Evolutionary conservation across 2,888 invertebrate species (phyloP).

Genomic region (Xylocampa areola): DNA sequence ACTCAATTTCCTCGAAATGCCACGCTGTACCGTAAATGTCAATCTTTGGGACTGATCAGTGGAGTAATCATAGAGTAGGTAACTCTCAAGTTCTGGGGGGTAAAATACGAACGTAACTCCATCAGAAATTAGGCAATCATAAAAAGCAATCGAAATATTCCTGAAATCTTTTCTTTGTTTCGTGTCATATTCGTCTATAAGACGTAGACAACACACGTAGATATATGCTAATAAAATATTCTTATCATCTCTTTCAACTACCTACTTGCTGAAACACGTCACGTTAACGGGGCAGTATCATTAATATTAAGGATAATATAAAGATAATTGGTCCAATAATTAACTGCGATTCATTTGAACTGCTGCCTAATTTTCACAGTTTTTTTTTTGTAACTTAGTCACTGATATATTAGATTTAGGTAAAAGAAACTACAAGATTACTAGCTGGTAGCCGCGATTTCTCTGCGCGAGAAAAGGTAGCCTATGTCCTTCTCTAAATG

Average conservation of each 20-base stretch:
- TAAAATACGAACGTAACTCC: too few relatives aligned
- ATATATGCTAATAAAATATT: conserved; percentile 16
- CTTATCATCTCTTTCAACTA: conserved; percentile 7
- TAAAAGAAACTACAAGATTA: conserved; percentile 9
- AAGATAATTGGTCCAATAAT: conserved; percentile 26
- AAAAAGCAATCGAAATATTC: too few relatives aligned
- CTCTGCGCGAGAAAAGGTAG: too few relatives aligned
- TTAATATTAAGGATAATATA: conserved; percentile 8
- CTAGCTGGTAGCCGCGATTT: too few relatives aligned
- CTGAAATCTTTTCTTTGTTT: too few relatives aligned
- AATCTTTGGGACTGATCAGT: too few relatives aligned
- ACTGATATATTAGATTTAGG: conserved; percentile 38
- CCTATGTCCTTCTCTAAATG: too few relatives aligned
- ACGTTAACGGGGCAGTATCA: conserved; percentile 8
- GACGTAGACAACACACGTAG: background rate
- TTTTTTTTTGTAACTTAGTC: conserved; percentile 29
- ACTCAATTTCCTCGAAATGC: too few relatives aligned
- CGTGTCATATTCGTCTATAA: background rate
- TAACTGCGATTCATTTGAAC: conserved; percentile 22
- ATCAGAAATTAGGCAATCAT: too few relatives aligned
- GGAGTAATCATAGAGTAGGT: too few relatives aligned
- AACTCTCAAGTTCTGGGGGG: too few relatives aligned
- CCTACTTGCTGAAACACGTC: conserved; percentile 19
- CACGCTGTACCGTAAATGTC: too few relatives aligned
- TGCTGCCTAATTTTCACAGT: conserved; percentile 17